Evolutionary conservation across 2,888 invertebrate species (phyloP).

Genomic region (Tinea pellionella): DNA sequence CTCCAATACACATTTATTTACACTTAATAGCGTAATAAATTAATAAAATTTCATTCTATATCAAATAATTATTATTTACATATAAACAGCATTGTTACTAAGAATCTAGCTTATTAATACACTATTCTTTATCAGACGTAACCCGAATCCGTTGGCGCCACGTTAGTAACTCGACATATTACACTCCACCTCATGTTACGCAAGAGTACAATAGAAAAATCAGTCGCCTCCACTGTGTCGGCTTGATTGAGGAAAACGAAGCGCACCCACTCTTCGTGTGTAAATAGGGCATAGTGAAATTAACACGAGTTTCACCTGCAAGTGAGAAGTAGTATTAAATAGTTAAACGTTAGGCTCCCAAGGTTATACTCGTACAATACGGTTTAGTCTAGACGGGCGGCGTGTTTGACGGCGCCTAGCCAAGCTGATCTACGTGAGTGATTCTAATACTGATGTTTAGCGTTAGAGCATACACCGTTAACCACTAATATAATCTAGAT

Average conservation of each 20-base stretch:
- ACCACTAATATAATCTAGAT: not conserved
- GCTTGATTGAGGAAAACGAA: no score
- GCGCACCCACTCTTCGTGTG: no score
- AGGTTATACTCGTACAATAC: no score
- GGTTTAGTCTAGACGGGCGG: not conserved
- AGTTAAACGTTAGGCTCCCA: not conserved
- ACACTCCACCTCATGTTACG: no score
- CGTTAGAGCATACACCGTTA: not conserved
- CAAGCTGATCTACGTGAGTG: not conserved
- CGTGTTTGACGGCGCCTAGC: not conserved
- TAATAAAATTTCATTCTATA: not conserved
- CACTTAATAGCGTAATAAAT: not conserved
- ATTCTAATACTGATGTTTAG: not conserved
- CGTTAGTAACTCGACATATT: not conserved
- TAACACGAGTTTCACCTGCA: not conserved
- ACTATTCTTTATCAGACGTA: no score
- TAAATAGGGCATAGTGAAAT: constrained; percentile 3
- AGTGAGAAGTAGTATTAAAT: not conserved
- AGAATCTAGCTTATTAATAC: no score
- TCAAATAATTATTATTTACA: not conserved
- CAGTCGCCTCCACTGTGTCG: no score
- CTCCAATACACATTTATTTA: not conserved
- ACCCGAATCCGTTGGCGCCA: not conserved
- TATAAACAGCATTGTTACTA: not conserved
- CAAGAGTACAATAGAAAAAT: no score